Conservation (phyloP, 2,113 vertebrate species). For the Gasterosteus nipponicus region DNA sequence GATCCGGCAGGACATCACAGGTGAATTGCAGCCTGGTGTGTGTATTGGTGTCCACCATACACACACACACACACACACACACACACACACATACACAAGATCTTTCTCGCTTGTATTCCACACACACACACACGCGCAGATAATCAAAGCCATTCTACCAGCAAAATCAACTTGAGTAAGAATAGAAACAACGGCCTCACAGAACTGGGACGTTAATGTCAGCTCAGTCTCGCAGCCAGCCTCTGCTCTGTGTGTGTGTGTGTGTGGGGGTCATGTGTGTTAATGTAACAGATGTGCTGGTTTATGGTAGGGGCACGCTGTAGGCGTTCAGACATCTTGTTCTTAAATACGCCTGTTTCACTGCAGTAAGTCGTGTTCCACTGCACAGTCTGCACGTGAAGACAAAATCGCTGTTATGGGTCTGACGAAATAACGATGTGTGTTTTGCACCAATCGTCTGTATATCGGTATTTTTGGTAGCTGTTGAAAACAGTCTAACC, state of each 20-base stretch:
- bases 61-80: conserved; percentile 7
- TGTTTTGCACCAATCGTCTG: not conserved
- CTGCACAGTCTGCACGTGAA: conserved; percentile 9
- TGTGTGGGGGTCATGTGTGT: conserved; percentile 16
- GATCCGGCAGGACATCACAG: conserved; percentile 49
- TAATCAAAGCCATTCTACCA: conserved; percentile 13
- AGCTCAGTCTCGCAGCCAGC: conserved; percentile 35
- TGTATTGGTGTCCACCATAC: conserved; percentile 35
- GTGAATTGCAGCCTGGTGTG: conserved; percentile 44
- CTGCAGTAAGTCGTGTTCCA: conserved; percentile 27
- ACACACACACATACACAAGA: conserved; percentile 4
- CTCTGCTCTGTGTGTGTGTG: conserved; percentile 23
- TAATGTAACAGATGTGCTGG: conserved; percentile 61
- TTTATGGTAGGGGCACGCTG: conserved; percentile 37
- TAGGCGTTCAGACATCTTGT: conserved; percentile 53
- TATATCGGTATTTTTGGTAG: not conserved
- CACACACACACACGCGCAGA: not conserved
- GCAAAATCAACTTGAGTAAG: conserved; percentile 25
- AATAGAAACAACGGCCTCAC: conserved; percentile 49
- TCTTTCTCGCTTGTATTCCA: not conserved
- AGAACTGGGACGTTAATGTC: conserved; percentile 21
- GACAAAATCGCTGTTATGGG: conserved; percentile 1
- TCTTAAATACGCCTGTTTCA: conserved; percentile 65
- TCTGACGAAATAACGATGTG: not conserved
- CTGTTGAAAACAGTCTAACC: conserved; percentile 1